A percentile compares a stretch with the other conserved stretches of the same genome.
Evolutionary conservation across 2,888 invertebrate genomes (phyloP).

Genomic region (Timema podura): DNA sequence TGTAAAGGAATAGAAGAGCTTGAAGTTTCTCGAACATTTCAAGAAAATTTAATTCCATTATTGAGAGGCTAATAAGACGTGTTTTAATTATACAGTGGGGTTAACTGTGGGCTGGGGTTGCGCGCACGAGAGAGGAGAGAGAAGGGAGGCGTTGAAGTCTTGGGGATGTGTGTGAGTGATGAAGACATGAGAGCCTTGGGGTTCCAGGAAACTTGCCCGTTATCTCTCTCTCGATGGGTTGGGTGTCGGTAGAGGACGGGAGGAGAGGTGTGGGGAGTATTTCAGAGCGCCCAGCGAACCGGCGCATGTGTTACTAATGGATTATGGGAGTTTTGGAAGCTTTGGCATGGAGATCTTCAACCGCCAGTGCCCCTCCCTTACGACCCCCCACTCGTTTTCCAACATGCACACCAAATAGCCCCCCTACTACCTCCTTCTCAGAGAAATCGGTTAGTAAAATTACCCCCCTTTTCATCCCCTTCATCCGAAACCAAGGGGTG

Average conservation of each 20-base stretch:
- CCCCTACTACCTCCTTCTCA: too few species aligned
- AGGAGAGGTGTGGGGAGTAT: background rate
- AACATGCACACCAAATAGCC: too few species aligned
- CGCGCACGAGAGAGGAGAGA: slow-evolving; percentile 1
- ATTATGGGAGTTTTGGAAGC: slow-evolving; percentile 30
- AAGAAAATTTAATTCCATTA: background rate
- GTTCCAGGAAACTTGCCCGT: slow-evolving; percentile 8
- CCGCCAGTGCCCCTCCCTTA: background rate
- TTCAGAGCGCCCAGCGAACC: background rate
- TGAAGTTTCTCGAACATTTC: slow-evolving; percentile 2
- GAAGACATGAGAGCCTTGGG: background rate
- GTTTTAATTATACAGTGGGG: background rate
- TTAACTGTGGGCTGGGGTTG: slow-evolving; percentile 2
- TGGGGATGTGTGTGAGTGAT: background rate
- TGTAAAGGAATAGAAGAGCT: slow-evolving; percentile 2
- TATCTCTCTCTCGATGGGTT: background rate
- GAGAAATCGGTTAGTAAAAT: too few species aligned
- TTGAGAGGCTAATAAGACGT: slow-evolving; percentile 2
- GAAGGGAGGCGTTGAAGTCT: background rate
- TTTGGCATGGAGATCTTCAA: background rate
- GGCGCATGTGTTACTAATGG: slow-evolving; percentile 31
- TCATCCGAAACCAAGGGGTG: too few species aligned
- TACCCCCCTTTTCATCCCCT: too few species aligned
- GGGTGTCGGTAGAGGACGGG: background rate
- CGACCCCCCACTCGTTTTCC: too few species aligned